These are phyloP conservation scores for Sternotherus odoratus DNA, from an alignment of 2,797 vertebrate species.

Conservation along the genomic window DNA sequence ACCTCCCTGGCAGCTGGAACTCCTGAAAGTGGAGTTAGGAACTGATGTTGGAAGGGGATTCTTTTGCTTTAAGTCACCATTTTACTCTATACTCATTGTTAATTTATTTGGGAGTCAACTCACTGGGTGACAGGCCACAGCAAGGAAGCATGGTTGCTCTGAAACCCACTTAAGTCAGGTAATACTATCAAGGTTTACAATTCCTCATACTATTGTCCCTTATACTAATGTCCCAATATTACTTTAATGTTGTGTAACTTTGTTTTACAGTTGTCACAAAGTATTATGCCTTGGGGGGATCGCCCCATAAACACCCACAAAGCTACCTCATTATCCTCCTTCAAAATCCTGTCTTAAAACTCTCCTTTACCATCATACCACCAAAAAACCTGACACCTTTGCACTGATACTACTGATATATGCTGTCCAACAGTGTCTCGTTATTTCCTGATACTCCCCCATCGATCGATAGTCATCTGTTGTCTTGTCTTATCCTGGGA, in stretches of 20 bases:
- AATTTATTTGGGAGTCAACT: background rate
- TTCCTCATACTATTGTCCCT: background rate
- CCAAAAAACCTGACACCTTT: background rate
- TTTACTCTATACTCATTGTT: background rate
- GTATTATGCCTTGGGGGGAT: background rate
- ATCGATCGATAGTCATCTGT: background rate
- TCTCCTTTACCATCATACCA: constrained; percentile 8
- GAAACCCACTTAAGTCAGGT: constrained; percentile 7
- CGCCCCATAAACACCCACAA: constrained; percentile 60
- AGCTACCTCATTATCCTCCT: constrained; percentile 46
- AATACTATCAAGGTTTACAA: constrained; percentile 23
- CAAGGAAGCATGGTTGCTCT: background rate
- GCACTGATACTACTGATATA: rapidly evolving
- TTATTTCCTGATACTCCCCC: background rate
- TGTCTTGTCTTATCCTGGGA: background rate
- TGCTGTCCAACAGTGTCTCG: background rate
- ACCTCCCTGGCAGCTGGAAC: background rate
- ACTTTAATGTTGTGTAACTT: constrained; percentile 38
- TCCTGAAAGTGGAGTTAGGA: background rate
- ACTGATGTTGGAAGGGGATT: background rate
- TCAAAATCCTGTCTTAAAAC: constrained; percentile 25
- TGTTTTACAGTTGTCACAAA: constrained; percentile 36
- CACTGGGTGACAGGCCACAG: background rate
- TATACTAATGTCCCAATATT: constrained; percentile 55
- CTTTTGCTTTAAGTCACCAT: background rate